Evolutionary conservation across 2,888 invertebrate species (phyloP), one percentile per base, ranked within the genome.

Genomic region (Yponomeuta sedellus): DNA sequence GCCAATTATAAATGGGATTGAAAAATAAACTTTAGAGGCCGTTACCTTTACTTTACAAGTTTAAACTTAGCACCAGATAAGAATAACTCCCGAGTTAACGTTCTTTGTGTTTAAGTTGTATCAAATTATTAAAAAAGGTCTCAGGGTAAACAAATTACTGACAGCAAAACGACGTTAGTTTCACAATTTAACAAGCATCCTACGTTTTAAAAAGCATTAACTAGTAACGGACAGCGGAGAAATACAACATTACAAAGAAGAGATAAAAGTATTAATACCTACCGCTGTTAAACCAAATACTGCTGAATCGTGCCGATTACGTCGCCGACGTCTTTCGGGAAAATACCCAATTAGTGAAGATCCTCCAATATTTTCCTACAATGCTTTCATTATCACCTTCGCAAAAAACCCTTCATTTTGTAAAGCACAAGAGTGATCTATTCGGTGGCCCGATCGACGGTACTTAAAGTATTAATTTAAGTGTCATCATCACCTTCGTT

Each of bases 301-400:
- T 16, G 16, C 16, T 52, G 10, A 5, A 3, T 6, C 16, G 16
- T 34, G 10, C 10, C 12, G 16, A 52, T 52, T 52, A 16, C 12
- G 16, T 52, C 44, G 8, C 16, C 16, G 44, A 52, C 12, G 44
- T 52, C 44, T 16, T 52, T 52, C 44, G 44, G 44, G 44, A 52
- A 52, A 52, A 52, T 52, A 52, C 44, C 44, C 44, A 52, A 52
- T 52, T 52, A 52, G 44, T 52, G 44, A 16, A 52, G 44, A 52
- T 52, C 16, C 16, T 52, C 44, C 44, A 16, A 1, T 1, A 16
- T 52, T 52, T 52, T 16, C 44, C 12, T 4, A 3, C 16, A 52
- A 10, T 52, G 34, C 34, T 34, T 34, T 34, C 34, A 34, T 34
- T 5, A 34, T 34, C 6, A 34, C 34, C 34, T 34, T 34, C 34